Evolutionary conservation across 2,888 invertebrate genomes (phyloP).

Genomic region (Aphidoletes aphidimyza): DNA sequence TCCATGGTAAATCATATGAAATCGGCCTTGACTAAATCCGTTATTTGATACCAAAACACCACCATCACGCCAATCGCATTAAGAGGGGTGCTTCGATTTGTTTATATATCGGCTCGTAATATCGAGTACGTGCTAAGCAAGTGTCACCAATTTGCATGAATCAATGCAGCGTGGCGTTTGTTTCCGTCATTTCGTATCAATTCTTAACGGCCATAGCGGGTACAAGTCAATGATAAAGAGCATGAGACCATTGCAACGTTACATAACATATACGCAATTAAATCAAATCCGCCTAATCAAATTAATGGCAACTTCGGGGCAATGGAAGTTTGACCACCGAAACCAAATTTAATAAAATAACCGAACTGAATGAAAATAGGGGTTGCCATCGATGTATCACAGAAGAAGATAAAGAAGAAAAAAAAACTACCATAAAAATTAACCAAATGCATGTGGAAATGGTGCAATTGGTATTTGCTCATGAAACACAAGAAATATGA

Average conservation of each 20-base stretch:
- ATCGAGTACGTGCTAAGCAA: background rate
- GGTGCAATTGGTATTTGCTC: background rate
- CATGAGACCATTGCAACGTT: background rate
- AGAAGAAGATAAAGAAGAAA: background rate
- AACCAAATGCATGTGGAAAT: slow-evolving; percentile 19
- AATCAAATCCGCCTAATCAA: slow-evolving; percentile 44
- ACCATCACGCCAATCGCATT: slow-evolving; percentile 17
- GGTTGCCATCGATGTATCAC: background rate
- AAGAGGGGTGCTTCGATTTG: slow-evolving; percentile 11
- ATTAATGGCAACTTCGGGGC: background rate
- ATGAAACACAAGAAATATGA: background rate
- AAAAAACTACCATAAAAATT: slow-evolving; percentile 13
- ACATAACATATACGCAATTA: slow-evolving; percentile 3
- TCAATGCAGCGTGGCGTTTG: background rate
- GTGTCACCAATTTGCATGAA: slow-evolving; percentile 15
- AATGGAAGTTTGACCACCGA: slow-evolving; percentile 33
- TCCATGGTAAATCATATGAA: background rate
- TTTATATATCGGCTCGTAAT: background rate
- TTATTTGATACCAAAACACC: background rate
- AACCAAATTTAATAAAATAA: background rate
- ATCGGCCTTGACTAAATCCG: background rate
- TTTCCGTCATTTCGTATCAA: background rate
- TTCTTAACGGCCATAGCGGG: background rate
- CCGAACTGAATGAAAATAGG: background rate
- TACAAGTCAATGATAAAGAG: background rate